phyloP scores from a whole-genome alignment of 2,797 vertebrate species.

The Thamnophis elegans region DNA sequence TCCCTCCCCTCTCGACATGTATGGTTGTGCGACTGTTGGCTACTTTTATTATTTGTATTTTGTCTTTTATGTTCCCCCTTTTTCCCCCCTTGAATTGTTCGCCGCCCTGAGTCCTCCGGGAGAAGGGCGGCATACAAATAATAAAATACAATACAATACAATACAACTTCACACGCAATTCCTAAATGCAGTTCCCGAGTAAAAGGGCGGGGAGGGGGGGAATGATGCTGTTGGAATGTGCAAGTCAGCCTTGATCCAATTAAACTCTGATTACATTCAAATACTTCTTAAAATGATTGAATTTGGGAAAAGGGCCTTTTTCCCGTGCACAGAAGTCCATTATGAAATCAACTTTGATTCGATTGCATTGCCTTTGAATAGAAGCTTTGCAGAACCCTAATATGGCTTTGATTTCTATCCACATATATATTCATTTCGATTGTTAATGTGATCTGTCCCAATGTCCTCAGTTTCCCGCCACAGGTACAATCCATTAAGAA shows the following conservation, averaged over 20 bases:
- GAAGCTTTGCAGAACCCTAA: background rate
- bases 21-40: too few relatives aligned
- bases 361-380: background rate
- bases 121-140: too few relatives aligned
- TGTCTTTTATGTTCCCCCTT: too few relatives aligned
- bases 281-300: background rate
- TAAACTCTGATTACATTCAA: background rate
- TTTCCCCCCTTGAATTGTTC: too few relatives aligned
- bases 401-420: background rate
- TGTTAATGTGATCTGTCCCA: background rate
- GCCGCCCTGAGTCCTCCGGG: too few relatives aligned
- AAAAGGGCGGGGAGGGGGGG: rapidly evolving
- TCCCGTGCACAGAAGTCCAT: background rate
- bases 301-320: background rate
- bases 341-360: background rate
- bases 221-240: background rate
- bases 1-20: too few relatives aligned
- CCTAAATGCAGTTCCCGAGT: background rate
- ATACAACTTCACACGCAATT: background rate
- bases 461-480: background rate
- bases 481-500: background rate
- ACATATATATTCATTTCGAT: background rate
- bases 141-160: too few relatives aligned
- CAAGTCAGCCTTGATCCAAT: background rate
- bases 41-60: too few relatives aligned